These are phyloP conservation scores for Trissolcus brochymenae DNA, from an alignment of 2,888 invertebrate species.

Conservation along the genomic window DNA sequence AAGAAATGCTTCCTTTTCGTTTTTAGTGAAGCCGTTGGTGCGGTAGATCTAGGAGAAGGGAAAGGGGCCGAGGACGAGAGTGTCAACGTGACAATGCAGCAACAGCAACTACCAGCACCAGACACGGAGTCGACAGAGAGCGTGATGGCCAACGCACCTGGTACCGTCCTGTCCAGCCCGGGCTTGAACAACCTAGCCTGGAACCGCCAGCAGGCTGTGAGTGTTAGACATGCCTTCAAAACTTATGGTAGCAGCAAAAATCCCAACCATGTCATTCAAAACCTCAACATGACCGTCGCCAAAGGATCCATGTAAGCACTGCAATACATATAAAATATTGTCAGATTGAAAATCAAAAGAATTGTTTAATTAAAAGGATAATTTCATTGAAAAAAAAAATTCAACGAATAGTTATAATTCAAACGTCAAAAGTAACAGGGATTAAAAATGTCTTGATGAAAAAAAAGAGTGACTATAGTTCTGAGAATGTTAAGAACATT, in stretches of 20 bases:
- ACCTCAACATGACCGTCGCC: constrained; percentile 94
- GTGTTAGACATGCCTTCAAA: constrained; percentile 91
- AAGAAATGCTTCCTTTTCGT: constrained; percentile 15
- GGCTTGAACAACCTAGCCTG: constrained; percentile 75
- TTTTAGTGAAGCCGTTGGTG: constrained; percentile 37
- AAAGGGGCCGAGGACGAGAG: constrained; percentile 71
- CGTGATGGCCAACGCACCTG: constrained; percentile 64
- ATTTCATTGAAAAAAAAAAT: too few species aligned
- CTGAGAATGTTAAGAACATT: neutral
- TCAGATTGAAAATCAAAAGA: too few species aligned
- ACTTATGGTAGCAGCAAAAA: constrained; percentile 92
- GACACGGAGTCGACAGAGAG: constrained; percentile 67
- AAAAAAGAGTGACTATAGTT: neutral
- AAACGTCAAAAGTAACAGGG: neutral
- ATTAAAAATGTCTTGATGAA: neutral
- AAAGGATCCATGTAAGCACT: constrained; percentile 93
- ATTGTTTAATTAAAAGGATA: too few species aligned
- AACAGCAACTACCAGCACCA: constrained; percentile 55
- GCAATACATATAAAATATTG: too few species aligned
- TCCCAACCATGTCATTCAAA: constrained; percentile 90
- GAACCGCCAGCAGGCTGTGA: constrained; percentile 89
- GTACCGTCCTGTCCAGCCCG: constrained; percentile 71
- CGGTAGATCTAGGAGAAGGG: constrained; percentile 62
- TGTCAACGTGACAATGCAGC: constrained; percentile 65
- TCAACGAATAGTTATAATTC: too few species aligned